Conservation (phyloP, 2,113 vertebrate genomes). For the Sphaerodactylus townsendi region DNA sequence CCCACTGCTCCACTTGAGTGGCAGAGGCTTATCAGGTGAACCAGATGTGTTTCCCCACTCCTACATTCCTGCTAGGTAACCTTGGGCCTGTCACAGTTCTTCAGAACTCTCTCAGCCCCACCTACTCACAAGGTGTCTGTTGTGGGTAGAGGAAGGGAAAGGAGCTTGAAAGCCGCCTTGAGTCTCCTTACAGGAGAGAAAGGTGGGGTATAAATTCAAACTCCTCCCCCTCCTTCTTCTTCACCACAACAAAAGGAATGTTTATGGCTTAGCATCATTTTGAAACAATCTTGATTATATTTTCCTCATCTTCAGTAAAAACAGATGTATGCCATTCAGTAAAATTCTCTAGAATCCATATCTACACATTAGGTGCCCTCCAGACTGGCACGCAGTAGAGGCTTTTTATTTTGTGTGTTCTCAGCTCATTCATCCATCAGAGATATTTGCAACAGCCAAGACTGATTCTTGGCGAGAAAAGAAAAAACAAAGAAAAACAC, state of each 20-base stretch:
- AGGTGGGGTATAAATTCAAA: too few species aligned
- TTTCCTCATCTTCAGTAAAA: constrained; percentile 9
- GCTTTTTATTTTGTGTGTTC: neutral
- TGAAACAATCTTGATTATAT: fast-evolving
- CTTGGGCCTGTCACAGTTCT: too few species aligned
- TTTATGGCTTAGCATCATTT: neutral
- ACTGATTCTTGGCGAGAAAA: constrained; percentile 24
- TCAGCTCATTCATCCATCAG: constrained; percentile 27
- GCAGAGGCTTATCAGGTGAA: too few species aligned
- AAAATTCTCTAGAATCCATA: neutral
- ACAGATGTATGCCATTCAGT: neutral
- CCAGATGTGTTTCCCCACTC: too few species aligned
- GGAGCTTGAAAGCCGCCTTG: too few species aligned
- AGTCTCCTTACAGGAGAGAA: too few species aligned
- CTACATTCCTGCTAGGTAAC: too few species aligned
- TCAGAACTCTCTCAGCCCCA: too few species aligned
- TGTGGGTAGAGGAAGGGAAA: too few species aligned
- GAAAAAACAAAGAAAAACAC: neutral
- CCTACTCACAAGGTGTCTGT: too few species aligned
- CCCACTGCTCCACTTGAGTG: too few species aligned
- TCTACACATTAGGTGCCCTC: constrained; percentile 28
- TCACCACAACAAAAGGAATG: neutral
- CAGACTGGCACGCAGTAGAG: constrained; percentile 6
- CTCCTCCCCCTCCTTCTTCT: too few species aligned
- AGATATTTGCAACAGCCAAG: constrained; percentile 24